Percentiles rank a stretch among this genome's conserved stretches.
phyloP scores from a whole-genome alignment of 2,113 vertebrate species.

The Pardalotus punctatus region DNA sequence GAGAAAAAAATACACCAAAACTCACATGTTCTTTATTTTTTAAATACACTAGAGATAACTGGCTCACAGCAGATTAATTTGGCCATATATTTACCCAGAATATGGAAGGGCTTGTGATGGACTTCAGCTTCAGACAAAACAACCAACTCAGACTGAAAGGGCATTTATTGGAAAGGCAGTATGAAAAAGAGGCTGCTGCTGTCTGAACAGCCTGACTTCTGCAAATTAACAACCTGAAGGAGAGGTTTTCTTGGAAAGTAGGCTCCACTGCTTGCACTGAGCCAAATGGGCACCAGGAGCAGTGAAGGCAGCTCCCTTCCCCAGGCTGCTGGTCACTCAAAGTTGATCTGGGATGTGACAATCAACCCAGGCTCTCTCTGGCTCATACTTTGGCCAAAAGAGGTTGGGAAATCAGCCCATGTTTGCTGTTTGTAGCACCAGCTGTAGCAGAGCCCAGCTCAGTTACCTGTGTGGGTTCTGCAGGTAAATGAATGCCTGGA shows the following conservation, averaged over 20 bases:
- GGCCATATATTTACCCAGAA: neutral
- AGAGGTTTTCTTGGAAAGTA: neutral
- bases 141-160: neutral
- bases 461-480: neutral
- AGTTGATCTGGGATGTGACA: neutral
- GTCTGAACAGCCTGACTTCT: neutral
- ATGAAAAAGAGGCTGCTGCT: neutral
- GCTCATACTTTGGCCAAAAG: neutral
- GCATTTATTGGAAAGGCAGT: neutral
- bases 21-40: neutral
- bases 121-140: neutral
- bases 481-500: neutral
- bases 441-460: neutral
- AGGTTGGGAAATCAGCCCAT: neutral
- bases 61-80: neutral
- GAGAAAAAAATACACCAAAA: neutral
- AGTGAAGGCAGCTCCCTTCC: neutral
- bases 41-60: neutral
- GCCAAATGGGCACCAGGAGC: neutral
- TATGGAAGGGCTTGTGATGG: neutral
- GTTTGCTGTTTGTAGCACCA: neutral
- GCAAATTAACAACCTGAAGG: neutral
- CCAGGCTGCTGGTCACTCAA: neutral
- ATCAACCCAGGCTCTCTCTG: neutral
- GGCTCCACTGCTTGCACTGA: neutral